Evolutionary conservation across 2,797 vertebrate species (phyloP).

Genomic region (Streptopelia turtur): DNA sequence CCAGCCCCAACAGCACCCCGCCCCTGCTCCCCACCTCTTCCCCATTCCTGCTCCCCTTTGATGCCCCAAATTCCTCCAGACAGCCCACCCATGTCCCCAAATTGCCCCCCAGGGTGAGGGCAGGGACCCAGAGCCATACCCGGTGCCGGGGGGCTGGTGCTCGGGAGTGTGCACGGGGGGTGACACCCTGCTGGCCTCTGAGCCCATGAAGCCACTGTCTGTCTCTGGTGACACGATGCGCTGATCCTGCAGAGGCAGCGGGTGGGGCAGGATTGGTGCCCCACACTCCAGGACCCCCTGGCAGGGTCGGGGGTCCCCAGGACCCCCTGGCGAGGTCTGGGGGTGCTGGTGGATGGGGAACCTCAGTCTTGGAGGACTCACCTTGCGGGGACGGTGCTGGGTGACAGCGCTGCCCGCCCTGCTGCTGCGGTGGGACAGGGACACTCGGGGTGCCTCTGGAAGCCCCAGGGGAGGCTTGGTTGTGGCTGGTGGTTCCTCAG

Average conservation of each 20-base stretch:
- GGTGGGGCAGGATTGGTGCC: background rate
- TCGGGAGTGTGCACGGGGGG: slow-evolving; percentile 77
- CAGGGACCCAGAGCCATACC: slow-evolving; percentile 62
- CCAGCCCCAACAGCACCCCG: fast-evolving
- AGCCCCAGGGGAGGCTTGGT: fast-evolving
- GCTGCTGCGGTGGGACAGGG: slow-evolving; percentile 72
- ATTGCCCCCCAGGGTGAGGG: background rate
- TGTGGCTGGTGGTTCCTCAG: background rate
- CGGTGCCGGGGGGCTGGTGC: slow-evolving; percentile 71
- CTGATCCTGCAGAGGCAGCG: slow-evolving; percentile 76
- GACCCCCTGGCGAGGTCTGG: too few relatives aligned
- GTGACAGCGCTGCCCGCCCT: slow-evolving; percentile 43
- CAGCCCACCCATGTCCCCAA: fast-evolving
- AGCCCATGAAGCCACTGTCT: slow-evolving; percentile 94
- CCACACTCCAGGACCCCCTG: background rate
- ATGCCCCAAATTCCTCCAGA: fast-evolving
- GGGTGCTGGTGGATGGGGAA: background rate
- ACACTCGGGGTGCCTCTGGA: background rate
- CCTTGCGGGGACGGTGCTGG: slow-evolving; percentile 70
- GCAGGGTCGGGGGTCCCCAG: too few relatives aligned
- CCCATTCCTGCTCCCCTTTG: background rate
- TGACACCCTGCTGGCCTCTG: slow-evolving; percentile 86
- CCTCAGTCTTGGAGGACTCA: background rate
- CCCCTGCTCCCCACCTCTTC: background rate
- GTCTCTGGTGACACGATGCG: slow-evolving; percentile 91